These are phyloP conservation scores for Anaspis maculata DNA, from an alignment of 2,888 invertebrate genomes.

Conservation along the genomic window DNA sequence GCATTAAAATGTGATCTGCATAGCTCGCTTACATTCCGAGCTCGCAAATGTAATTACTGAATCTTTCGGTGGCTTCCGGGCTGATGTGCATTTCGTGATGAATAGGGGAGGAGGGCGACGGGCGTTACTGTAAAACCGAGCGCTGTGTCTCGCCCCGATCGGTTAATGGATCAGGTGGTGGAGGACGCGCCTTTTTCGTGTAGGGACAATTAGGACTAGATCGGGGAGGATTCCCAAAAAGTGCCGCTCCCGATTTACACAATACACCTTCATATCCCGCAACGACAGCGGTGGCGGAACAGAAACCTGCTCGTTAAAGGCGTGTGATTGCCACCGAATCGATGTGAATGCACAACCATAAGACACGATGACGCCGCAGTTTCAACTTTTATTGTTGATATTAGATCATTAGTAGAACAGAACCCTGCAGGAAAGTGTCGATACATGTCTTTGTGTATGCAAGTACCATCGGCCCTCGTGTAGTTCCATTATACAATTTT, in stretches of 20 bases:
- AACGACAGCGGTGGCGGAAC: conserved; percentile 5
- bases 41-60: conserved; percentile 38
- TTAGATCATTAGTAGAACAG: no score
- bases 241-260: no score
- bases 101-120: conserved; percentile 19
- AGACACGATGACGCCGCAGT: no score
- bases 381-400: no score
- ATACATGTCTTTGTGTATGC: no score
- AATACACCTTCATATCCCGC: no score
- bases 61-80: conserved; percentile 34
- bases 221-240: conserved; percentile 19
- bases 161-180: conserved; percentile 37
- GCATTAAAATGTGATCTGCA: conserved; percentile 48
- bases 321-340: no score
- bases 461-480: no score
- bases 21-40: conserved; percentile 39
- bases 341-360: no score
- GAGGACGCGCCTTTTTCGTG: conserved; percentile 33
- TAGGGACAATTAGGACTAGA: conserved; percentile 31
- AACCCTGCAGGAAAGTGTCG: no score
- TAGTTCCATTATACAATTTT: no score
- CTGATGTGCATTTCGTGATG: conserved; percentile 23
- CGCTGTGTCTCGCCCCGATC: conserved; percentile 17
- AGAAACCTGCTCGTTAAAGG: conserved; percentile 14
- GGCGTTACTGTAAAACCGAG: conserved; percentile 9